Percentiles rank a stretch among this genome's conserved stretches.
Evolutionary conservation across 2,888 invertebrate genomes (phyloP).

Genomic region (Mesochorus sp.): DNA sequence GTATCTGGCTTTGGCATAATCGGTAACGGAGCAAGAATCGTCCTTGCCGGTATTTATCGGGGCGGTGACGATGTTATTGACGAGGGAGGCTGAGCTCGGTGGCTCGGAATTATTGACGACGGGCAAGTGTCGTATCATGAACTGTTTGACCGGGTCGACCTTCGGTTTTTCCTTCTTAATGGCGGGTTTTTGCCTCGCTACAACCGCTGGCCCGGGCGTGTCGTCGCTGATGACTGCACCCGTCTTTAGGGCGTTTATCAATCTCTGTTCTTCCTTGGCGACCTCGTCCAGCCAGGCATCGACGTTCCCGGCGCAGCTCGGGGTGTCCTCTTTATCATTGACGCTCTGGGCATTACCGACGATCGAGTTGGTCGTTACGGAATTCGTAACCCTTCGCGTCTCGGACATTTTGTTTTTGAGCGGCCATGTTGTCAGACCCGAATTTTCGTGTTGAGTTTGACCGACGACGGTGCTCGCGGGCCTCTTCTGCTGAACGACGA

Average conservation of each 20-base stretch:
- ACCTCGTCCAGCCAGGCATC: constrained; percentile 86
- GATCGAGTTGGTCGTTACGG: constrained; percentile 60
- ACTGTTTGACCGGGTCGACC: constrained; percentile 75
- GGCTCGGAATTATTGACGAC: constrained; percentile 42
- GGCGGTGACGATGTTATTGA: constrained; percentile 61
- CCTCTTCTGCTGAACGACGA: constrained; percentile 82
- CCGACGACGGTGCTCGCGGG: constrained; percentile 81
- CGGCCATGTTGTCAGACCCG: constrained; percentile 84
- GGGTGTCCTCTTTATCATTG: constrained; percentile 65
- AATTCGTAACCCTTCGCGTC: constrained; percentile 62
- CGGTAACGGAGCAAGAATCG: constrained; percentile 85
- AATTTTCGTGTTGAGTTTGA: constrained; percentile 32
- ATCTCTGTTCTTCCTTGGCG: constrained; percentile 90
- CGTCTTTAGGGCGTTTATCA: constrained; percentile 90
- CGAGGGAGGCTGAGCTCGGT: constrained; percentile 66
- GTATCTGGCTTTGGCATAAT: constrained; percentile 87
- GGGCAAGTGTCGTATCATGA: constrained; percentile 69
- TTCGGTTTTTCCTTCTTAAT: constrained; percentile 78
- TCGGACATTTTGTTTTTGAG: constrained; percentile 84
- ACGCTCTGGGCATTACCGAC: constrained; percentile 27
- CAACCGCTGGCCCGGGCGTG: constrained; percentile 12
- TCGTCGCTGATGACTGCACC: constrained; percentile 86
- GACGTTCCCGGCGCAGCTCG: constrained; percentile 63
- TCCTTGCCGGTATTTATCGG: constrained; percentile 75
- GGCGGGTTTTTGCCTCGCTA: constrained; percentile 74